Evolutionary conservation across 2,888 invertebrate genomes (phyloP), one percentile per base, ranked within the genome.

Genomic region (Chironomus riparius): DNA sequence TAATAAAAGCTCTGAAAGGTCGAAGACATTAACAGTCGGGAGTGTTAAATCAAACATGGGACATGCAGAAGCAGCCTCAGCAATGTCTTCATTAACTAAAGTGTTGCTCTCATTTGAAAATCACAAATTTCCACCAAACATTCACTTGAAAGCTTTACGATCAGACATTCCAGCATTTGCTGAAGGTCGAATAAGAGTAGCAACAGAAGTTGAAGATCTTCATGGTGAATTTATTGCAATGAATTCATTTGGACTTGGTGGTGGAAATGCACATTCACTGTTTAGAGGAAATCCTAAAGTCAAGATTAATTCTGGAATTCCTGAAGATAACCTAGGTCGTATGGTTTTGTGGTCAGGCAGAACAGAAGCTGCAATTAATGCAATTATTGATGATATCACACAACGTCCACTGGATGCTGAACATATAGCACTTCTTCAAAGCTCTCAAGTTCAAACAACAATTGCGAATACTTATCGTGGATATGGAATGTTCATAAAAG

Each of bases 241-340:
- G 73, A 95, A 92, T 85, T 92, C 92, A 28, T 95, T 95, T 81
- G 95, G 95, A 0, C 95, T 95, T 80, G 95, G 95, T 56, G 95
- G 95, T 2, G 90, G 90, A 13, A 93, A 93, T 79, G 89, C 89
- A 76, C 93, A 93, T 80, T 85, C 89, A 47, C 81, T 93, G 62
- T 81, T 93, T 5, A 87, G 88, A 81, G 88, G 89, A 68, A 84
- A 88, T 76, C 80, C 85, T 0, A 88, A 88, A 78, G 86, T 80
- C 48, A 91, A 90, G 84, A 83, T 87, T 48, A 89, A 89, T 81
- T 84, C 85, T 0, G 87, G 86, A 56, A 80, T 85, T 38, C 88
- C 89, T 0, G 79, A 80, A 0, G 90, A 91, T 78, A 85, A 87
- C 79, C 80, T 90, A 0, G 91, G 91, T 0, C 87, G 92, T 77